Conservation (phyloP, 2,113 vertebrate species). For the Psilopsiagon aymara region DNA sequence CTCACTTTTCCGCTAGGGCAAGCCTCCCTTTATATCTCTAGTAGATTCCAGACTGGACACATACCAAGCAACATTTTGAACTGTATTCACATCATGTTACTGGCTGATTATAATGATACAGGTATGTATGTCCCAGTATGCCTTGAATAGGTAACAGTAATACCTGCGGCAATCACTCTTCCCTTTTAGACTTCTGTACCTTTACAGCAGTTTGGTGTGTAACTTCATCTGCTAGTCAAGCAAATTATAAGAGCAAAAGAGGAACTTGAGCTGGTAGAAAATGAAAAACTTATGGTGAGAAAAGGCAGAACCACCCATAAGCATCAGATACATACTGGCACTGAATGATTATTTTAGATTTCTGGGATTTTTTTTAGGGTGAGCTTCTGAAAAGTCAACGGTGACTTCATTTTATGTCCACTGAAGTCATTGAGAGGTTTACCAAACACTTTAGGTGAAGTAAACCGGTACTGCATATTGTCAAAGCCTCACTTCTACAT, state of each 20-base stretch:
- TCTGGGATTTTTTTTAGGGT: neutral
- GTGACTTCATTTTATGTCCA: neutral
- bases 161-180: slow-evolving; percentile 5
- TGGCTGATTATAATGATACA: slow-evolving; percentile 3
- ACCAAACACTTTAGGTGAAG: neutral
- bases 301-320: neutral
- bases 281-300: neutral
- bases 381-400: neutral
- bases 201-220: neutral
- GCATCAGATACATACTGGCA: neutral
- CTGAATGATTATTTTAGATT: neutral
- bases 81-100: neutral
- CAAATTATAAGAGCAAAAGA: slow-evolving; percentile 28
- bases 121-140: neutral
- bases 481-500: neutral
- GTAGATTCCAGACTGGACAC: slow-evolving; percentile 17
- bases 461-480: neutral
- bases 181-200: neutral
- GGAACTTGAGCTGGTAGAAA: neutral
- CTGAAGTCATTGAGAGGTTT: neutral
- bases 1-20: neutral
- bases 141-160: neutral
- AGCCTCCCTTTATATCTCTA: neutral
- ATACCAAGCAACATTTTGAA: slow-evolving; percentile 12
- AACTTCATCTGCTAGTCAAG: slow-evolving; percentile 27